phyloP scores from a whole-genome alignment of 2,888 invertebrate genomes.

The Lithophane socia region DNA sequence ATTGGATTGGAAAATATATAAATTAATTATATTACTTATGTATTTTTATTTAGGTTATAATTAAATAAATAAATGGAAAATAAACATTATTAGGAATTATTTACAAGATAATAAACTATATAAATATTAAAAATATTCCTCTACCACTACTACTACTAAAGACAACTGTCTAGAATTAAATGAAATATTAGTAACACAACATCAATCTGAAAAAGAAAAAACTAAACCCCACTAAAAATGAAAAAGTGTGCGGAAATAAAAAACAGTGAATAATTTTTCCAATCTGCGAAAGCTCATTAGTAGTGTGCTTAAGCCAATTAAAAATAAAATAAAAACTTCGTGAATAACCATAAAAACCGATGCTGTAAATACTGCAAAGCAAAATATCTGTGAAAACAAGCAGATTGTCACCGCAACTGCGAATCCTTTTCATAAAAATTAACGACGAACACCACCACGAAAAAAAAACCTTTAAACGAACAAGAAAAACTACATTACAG shows the following conservation, averaged over 20 bases:
- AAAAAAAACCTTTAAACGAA: constrained; percentile 26
- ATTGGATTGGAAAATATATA: constrained; percentile 12
- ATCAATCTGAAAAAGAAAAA: constrained; percentile 50
- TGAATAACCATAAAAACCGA: constrained; percentile 15
- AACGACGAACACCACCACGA: constrained; percentile 26
- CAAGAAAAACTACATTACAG: constrained; percentile 21
- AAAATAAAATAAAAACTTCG: neutral
- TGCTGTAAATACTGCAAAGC: constrained; percentile 41
- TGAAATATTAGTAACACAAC: constrained; percentile 34
- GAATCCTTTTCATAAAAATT: constrained; percentile 23
- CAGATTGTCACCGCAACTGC: constrained; percentile 13
- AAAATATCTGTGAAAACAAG: constrained; percentile 40
- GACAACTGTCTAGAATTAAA: neutral
- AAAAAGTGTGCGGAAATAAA: neutral
- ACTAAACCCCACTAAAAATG: constrained; percentile 13
- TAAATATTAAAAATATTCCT: constrained; percentile 40
- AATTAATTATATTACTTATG: neutral
- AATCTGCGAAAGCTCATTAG: constrained; percentile 35
- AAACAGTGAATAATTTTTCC: neutral
- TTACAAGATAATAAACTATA: constrained; percentile 33
- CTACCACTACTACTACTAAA: constrained; percentile 38
- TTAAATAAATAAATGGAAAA: constrained; percentile 32
- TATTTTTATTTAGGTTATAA: neutral
- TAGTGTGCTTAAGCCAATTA: constrained; percentile 30
- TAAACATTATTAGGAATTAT: constrained; percentile 37